phyloP scores from a whole-genome alignment of 1,140 invertebrate species.

The Procambarus clarkii region DNA sequence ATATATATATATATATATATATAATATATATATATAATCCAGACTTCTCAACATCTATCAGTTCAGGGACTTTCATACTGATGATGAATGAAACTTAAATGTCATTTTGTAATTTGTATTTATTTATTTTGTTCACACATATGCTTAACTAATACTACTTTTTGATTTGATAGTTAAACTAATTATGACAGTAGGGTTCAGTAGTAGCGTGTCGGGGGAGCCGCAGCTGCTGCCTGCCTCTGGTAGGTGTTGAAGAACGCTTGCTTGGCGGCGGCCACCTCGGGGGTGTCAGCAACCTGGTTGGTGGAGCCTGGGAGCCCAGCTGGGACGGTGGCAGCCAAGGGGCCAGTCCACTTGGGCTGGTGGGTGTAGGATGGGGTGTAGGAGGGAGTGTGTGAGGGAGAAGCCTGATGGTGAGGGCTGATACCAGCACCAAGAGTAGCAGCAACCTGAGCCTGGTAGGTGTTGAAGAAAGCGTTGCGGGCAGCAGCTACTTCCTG shows the following conservation, averaged over 20 bases:
- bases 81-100: too few relatives aligned
- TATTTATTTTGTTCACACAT: too few relatives aligned
- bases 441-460: constrained; percentile 41
- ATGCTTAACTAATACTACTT: too few relatives aligned
- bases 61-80: too few relatives aligned
- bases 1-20: too few relatives aligned
- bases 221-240: constrained; percentile 44
- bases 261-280: constrained; percentile 50
- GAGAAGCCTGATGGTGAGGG: constrained; percentile 7
- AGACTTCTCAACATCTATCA: too few relatives aligned
- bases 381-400: constrained; percentile 5
- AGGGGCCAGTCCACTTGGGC: constrained; percentile 64
- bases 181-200: neutral
- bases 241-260: constrained; percentile 55
- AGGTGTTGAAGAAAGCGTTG: constrained; percentile 30
- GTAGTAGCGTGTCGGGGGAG: neutral
- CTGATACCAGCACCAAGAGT: neutral
- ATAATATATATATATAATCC: too few relatives aligned
- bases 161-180: neutral
- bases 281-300: constrained; percentile 58
- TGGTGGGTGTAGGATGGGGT: neutral
- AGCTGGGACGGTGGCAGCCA: constrained; percentile 62
- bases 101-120: too few relatives aligned
- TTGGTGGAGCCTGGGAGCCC: constrained; percentile 56
- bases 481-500: constrained; percentile 25